Evolutionary conservation across 2,888 invertebrate genomes (phyloP), one percentile per base, ranked within the genome.

Genomic region (Cantharis rustica): DNA sequence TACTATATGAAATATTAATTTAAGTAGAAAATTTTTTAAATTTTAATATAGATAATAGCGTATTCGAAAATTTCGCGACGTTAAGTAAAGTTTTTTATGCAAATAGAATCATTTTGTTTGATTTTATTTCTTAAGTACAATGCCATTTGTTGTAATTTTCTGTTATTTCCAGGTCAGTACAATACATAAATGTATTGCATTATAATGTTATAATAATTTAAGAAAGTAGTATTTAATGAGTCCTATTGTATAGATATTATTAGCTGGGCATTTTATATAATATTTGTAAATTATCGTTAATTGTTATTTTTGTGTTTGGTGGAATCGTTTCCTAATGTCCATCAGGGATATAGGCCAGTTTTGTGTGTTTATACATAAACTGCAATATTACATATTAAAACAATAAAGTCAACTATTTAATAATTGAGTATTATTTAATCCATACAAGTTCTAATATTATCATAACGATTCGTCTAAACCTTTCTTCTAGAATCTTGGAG

Each of bases 281-380:
- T 80, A 80, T 83, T 82, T 84, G 82, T 83, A 85, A 80, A 81
- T 81, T 83, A 82, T 79, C 83, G 81, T 83, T 83, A 81, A 79
- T 83, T 71, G 79, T 80, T 83, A 80, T 84, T 81, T 81, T 80
- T 80, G 78, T 83, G 76, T 80, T 68, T 75, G 72, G 75, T 74
- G 73, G 74, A 75, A 73, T 73, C 69, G 74, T 69, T 76, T 79
- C 81, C 80, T 83, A 83, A 79, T 83, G 84, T 83, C 84, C 82
- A 82, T 84, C 81, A 83, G 87, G 87, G 87, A 87, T 86, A 79
- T 80, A 84, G 86, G 87, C 87, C 87, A 87, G 87, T 87, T 85
- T 82, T 82, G 81, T 81, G 82, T 72, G 71, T 74, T 47, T 47
- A 47, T 47, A 74, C 69, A 69, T 16, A 47, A 70, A 27, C 76